Evolutionary conservation across 2,797 vertebrate species (phyloP).

Genomic region (Smutsia temminckii): DNA sequence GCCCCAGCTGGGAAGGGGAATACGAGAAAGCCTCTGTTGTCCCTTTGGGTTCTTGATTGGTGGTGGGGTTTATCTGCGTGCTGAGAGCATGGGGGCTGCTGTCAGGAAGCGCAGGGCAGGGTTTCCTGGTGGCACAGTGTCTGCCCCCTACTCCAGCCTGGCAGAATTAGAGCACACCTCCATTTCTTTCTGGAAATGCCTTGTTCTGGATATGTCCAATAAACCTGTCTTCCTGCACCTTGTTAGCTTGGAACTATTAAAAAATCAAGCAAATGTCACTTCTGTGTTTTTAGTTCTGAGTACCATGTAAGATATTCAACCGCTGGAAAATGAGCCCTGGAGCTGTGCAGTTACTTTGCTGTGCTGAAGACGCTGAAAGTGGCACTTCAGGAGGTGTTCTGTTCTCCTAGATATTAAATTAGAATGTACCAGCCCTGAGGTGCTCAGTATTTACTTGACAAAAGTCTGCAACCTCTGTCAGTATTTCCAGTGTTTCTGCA

Average conservation of each 20-base stretch:
- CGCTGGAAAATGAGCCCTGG: neutral
- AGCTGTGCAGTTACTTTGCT: neutral
- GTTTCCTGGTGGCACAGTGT: neutral
- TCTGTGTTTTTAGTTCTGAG: neutral
- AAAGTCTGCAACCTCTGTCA: neutral
- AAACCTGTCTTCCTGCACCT: neutral
- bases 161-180: neutral
- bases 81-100: rapidly evolving
- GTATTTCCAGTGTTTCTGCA: neutral
- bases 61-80: rapidly evolving
- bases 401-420: neutral
- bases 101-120: rapidly evolving
- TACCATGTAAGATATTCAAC: neutral
- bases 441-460: neutral
- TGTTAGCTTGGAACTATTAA: neutral
- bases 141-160: too few species aligned
- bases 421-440: neutral
- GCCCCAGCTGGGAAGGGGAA: neutral
- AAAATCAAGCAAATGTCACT: neutral
- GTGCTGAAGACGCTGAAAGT: neutral
- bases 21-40: too few species aligned
- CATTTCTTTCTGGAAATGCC: neutral
- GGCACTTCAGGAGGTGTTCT: neutral
- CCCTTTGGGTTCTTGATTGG: too few species aligned
- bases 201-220: neutral